Conservation (phyloP, 1,140 invertebrate species). For the Delia radicum region DNA sequence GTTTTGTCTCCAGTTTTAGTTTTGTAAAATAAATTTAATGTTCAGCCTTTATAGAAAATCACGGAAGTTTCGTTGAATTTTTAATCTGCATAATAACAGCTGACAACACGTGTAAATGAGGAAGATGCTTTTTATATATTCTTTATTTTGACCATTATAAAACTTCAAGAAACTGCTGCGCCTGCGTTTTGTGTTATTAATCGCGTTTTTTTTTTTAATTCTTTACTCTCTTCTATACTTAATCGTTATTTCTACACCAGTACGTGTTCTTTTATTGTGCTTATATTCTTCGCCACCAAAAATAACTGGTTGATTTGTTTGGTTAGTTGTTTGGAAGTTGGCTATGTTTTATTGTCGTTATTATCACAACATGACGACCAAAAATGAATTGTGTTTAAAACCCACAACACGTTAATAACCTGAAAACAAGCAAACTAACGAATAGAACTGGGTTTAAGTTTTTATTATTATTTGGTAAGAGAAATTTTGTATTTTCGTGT, state of each 20-base stretch:
- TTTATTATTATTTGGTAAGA: not conserved
- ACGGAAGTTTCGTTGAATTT: too few species aligned
- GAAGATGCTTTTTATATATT: not conserved
- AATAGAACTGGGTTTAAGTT: not conserved
- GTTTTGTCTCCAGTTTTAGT: too few species aligned
- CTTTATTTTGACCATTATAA: not conserved
- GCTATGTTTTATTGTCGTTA: not conserved
- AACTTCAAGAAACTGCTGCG: not conserved
- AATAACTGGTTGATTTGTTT: not conserved
- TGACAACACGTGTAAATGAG: too few species aligned
- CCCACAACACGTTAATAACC: not conserved
- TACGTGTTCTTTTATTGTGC: not conserved
- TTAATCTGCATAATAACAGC: too few species aligned
- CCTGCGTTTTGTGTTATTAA: not conserved
- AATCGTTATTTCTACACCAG: not conserved
- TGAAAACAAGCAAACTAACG: not conserved
- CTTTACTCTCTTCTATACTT: not conserved
- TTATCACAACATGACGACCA: not conserved
- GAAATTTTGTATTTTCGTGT: not conserved
- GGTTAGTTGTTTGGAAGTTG: not conserved
- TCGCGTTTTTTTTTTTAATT: not conserved
- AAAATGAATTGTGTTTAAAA: not conserved
- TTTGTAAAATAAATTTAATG: too few species aligned
- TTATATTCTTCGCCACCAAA: not conserved
- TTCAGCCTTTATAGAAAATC: too few species aligned